A percentile compares a stretch with the other conserved stretches of the same genome.
Conservation (phyloP, 1,140 invertebrate genomes). For the Zelostemma sp. region DNA sequence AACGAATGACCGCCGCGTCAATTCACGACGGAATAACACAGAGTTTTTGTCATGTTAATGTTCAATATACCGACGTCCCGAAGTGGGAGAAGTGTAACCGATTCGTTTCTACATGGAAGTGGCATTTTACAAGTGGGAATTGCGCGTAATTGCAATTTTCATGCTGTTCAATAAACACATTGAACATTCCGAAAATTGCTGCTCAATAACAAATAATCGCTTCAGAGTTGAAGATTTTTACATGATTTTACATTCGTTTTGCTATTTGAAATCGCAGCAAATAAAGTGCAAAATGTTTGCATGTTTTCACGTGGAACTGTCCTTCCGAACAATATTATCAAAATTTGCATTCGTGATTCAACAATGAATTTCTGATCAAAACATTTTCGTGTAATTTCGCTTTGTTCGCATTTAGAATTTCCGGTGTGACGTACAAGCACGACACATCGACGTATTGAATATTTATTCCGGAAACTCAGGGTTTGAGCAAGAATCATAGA, state of each 20-base stretch:
- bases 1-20: slow-evolving; percentile 6
- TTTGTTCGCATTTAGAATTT: slow-evolving; percentile 14
- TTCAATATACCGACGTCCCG: slow-evolving; percentile 4
- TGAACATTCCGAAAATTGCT: too few relatives aligned
- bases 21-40: slow-evolving; percentile 11
- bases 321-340: too few relatives aligned
- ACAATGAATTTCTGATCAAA: too few relatives aligned
- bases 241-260: too few relatives aligned
- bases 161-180: not conserved
- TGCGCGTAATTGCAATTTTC: not conserved
- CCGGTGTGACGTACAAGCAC: slow-evolving; percentile 14
- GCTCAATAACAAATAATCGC: too few relatives aligned
- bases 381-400: not conserved
- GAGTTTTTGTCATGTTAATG: slow-evolving; percentile 13
- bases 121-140: not conserved
- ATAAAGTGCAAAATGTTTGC: too few relatives aligned
- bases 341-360: too few relatives aligned
- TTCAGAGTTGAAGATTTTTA: too few relatives aligned
- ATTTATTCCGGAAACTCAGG: slow-evolving; percentile 27
- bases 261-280: too few relatives aligned
- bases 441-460: slow-evolving; percentile 25
- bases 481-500: slow-evolving; percentile 25
- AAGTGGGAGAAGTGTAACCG: too few relatives aligned
- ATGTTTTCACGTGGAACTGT: too few relatives aligned
- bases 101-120: not conserved